A percentile compares a stretch with the other conserved stretches of the same genome.
Conservation (phyloP, 2,113 vertebrate genomes). For the Nothocercus julius region DNA sequence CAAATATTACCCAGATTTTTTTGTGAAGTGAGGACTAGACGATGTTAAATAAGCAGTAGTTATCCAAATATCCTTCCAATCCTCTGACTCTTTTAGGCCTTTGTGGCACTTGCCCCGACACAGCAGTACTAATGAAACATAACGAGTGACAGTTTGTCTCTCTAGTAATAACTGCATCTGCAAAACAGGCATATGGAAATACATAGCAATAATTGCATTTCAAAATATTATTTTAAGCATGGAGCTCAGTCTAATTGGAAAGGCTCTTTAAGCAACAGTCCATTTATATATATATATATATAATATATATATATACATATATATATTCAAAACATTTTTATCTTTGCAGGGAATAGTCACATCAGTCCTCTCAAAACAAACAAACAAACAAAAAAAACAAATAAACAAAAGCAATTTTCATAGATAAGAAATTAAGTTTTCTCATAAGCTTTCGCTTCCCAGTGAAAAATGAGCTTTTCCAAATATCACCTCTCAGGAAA, state of each 20-base stretch:
- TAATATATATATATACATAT: not conserved
- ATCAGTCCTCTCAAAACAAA: not conserved
- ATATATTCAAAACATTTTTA: too few relatives aligned
- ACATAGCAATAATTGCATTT: not conserved
- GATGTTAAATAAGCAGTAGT: not conserved
- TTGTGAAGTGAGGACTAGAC: not conserved
- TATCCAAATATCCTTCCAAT: not conserved
- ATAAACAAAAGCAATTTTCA: not conserved
- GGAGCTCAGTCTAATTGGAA: not conserved
- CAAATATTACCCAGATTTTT: not conserved
- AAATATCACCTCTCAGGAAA: not conserved
- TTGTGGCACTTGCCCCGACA: not conserved
- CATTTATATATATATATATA: not conserved
- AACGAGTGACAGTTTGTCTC: not conserved
- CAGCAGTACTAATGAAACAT: not conserved
- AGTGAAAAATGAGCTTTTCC: not conserved
- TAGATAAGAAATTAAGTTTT: not conserved
- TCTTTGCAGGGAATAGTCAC: not conserved
- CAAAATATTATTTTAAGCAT: not conserved
- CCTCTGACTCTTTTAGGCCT: not conserved
- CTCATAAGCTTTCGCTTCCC: not conserved
- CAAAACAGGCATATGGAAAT: not conserved
- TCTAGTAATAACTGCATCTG: not conserved
- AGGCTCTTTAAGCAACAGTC: not conserved
- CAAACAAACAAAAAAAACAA: not conserved